Conservation (phyloP, 2,888 invertebrate species). For the Drosophila atripex region DNA sequence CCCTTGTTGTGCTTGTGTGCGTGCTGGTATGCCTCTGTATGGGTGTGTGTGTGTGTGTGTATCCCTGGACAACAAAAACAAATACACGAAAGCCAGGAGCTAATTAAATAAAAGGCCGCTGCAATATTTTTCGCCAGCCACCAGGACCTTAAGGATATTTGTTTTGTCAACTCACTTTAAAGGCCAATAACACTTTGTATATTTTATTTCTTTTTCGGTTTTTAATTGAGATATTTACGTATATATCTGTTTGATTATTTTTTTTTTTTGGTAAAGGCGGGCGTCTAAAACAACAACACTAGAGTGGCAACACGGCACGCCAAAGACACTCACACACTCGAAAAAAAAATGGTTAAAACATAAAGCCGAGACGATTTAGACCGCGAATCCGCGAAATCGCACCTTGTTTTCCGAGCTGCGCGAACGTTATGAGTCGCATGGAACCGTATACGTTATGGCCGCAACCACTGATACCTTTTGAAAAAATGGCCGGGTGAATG, state of each 20-base stretch:
- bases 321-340: conserved; percentile 29
- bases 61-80: conserved; percentile 33
- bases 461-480: neutral
- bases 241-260: neutral
- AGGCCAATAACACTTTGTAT: neutral
- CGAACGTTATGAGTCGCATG: conserved; percentile 5
- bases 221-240: neutral
- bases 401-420: conserved; percentile 3
- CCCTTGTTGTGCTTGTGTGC: conserved; percentile 27
- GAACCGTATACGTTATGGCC: neutral
- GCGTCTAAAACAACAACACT: conserved; percentile 12
- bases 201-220: neutral
- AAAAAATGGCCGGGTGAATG: neutral
- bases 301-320: conserved; percentile 25
- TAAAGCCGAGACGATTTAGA: too few species aligned
- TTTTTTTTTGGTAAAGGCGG: conserved; percentile 1
- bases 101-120: conserved; percentile 12
- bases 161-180: conserved; percentile 1
- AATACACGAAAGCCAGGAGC: conserved; percentile 8
- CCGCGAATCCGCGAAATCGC: conserved; percentile 1
- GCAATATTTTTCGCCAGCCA: neutral
- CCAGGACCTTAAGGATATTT: neutral
- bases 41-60: conserved; percentile 20
- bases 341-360: conserved; percentile 5
- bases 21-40: neutral